Evolutionary conservation across 2,113 vertebrate species (phyloP).

Genomic region (Perca schrenkii): DNA sequence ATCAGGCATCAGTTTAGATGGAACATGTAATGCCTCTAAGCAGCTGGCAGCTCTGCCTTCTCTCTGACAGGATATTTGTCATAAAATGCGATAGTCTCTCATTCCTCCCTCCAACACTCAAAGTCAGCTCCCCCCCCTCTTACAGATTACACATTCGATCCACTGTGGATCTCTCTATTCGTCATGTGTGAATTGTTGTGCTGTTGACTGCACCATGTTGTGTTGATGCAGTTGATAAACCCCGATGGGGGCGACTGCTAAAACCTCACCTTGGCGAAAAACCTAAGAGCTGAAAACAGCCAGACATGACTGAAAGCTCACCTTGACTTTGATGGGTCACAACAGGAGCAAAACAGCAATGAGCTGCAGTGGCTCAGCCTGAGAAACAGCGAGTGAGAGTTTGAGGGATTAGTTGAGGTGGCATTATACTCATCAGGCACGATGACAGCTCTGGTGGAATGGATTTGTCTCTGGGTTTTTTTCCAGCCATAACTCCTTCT

Average conservation of each 20-base stretch:
- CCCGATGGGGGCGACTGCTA: background rate
- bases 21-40: slow-evolving; percentile 46
- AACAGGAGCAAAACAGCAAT: slow-evolving; percentile 54
- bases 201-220: slow-evolving; percentile 36
- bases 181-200: slow-evolving; percentile 71
- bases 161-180: slow-evolving; percentile 71
- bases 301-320: slow-evolving; percentile 62
- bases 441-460: slow-evolving; percentile 69
- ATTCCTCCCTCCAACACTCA: slow-evolving; percentile 56
- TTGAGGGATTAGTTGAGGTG: slow-evolving; percentile 66
- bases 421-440: slow-evolving; percentile 66
- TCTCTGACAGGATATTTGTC: slow-evolving; percentile 66
- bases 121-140: slow-evolving; percentile 21
- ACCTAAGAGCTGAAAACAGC: slow-evolving; percentile 32
- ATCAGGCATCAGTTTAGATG: slow-evolving; percentile 52
- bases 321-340: slow-evolving; percentile 70
- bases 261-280: slow-evolving; percentile 49
- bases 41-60: slow-evolving; percentile 54
- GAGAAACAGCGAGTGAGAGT: slow-evolving; percentile 53
- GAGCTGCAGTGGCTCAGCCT: slow-evolving; percentile 28
- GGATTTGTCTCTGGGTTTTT: slow-evolving; percentile 59
- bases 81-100: slow-evolving; percentile 63
- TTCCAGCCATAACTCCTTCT: slow-evolving; percentile 62
- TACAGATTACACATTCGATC: slow-evolving; percentile 73
- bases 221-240: slow-evolving; percentile 60